phyloP scores from a whole-genome alignment of 2,113 vertebrate genomes.

The Chiloscyllium plagiosum region DNA sequence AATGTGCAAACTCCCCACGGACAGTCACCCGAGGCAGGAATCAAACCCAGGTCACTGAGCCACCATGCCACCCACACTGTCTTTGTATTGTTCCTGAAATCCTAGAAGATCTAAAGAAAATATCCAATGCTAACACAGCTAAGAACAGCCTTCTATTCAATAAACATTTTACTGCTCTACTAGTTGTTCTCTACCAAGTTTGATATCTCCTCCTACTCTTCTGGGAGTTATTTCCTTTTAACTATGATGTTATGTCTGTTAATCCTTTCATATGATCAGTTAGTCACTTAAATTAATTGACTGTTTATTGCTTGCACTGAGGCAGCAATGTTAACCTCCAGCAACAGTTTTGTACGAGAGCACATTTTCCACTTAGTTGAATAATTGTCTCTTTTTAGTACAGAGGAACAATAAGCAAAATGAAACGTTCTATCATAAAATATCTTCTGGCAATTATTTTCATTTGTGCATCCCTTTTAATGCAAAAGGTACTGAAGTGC shows the following conservation, averaged over 20 bases:
- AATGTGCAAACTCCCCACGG: too few species aligned
- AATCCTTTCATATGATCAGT: not conserved
- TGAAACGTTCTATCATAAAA: not conserved
- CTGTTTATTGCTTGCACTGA: not conserved
- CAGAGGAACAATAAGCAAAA: not conserved
- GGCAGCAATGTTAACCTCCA: not conserved
- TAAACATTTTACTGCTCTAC: not conserved
- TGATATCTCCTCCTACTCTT: not conserved
- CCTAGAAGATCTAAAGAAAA: not conserved
- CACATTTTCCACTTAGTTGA: not conserved
- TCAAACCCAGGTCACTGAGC: too few species aligned
- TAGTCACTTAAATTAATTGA: not conserved
- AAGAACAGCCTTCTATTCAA: not conserved
- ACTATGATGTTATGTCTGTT: not conserved
- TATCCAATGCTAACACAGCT: not conserved
- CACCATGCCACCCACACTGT: not conserved
- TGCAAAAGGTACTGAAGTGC: not conserved
- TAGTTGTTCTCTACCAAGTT: not conserved
- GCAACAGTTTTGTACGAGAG: not conserved
- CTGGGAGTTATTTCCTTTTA: not conserved
- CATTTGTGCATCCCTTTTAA: not conserved
- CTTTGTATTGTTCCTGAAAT: not conserved
- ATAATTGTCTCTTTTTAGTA: not conserved
- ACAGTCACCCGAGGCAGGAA: too few species aligned
- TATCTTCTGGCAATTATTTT: not conserved